Conservation (phyloP, 2,113 vertebrate species). For the Ochotona curzoniae region DNA sequence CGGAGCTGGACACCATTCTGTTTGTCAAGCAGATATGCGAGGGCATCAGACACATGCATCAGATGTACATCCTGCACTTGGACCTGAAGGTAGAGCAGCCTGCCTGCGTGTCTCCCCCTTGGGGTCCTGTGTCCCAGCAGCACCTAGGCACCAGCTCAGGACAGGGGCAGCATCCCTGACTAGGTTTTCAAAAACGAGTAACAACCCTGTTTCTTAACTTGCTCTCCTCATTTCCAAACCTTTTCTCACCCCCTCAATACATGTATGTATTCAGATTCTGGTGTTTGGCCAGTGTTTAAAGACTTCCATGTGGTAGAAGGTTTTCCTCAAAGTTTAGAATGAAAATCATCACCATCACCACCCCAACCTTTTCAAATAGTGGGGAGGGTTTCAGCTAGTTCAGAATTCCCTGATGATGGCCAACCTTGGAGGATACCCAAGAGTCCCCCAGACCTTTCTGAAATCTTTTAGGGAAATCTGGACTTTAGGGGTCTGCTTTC, state of each 20-base stretch:
- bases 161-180: not conserved
- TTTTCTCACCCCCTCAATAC: not conserved
- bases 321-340: not conserved
- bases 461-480: not conserved
- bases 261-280: not conserved
- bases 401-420: not conserved
- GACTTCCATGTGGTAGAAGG: not conserved
- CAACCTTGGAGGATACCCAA: not conserved
- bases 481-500: not conserved
- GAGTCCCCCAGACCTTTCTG: not conserved
- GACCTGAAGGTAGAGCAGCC: slow-evolving; percentile 95
- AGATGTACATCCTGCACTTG: slow-evolving; percentile 98
- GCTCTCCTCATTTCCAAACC: not conserved
- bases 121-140: fast-evolving
- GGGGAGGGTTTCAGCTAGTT: not conserved
- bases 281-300: not conserved
- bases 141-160: not conserved
- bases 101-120: fast-evolving
- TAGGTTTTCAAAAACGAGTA: not conserved
- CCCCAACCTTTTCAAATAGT: not conserved
- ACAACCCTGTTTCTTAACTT: not conserved
- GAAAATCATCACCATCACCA: not conserved
- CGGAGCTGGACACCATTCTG: slow-evolving; percentile 94
- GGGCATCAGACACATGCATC: slow-evolving; percentile 97
- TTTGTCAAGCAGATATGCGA: slow-evolving; percentile 97